A percentile compares a stretch with the other conserved stretches of the same genome.
Evolutionary conservation across 2,113 vertebrate genomes (phyloP).

Genomic region (Strix aluco): DNA sequence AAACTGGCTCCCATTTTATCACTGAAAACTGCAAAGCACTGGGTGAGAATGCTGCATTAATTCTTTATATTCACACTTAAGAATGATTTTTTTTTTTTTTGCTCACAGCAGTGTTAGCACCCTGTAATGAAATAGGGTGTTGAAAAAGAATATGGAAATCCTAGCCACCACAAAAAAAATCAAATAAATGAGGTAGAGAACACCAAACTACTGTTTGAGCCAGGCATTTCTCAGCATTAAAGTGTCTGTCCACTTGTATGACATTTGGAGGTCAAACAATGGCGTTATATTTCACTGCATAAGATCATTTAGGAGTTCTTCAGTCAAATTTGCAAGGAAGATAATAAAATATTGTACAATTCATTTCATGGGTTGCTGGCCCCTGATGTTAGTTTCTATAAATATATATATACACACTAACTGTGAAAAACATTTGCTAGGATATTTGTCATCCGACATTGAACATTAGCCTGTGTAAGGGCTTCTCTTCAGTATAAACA

Average conservation of each 20-base stretch:
- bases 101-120: background rate
- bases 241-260: background rate
- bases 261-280: rapidly evolving
- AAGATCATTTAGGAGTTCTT: background rate
- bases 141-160: background rate
- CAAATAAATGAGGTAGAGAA: background rate
- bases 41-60: background rate
- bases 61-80: slow-evolving; percentile 21
- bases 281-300: background rate
- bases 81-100: background rate
- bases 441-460: background rate
- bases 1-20: slow-evolving; percentile 6
- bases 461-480: background rate
- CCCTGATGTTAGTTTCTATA: slow-evolving; percentile 26
- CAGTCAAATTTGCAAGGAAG: background rate
- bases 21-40: background rate
- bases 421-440: slow-evolving; percentile 5
- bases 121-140: background rate
- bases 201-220: background rate
- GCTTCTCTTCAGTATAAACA: background rate
- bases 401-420: background rate
- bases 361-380: slow-evolving; percentile 4
- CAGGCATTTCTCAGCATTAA: background rate
- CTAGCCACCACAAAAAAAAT: background rate
- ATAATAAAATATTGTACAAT: background rate